Percentiles rank a stretch among this genome's conserved stretches.
phyloP scores from a whole-genome alignment of 2,888 invertebrate genomes.

The Monochamus alternatus region DNA sequence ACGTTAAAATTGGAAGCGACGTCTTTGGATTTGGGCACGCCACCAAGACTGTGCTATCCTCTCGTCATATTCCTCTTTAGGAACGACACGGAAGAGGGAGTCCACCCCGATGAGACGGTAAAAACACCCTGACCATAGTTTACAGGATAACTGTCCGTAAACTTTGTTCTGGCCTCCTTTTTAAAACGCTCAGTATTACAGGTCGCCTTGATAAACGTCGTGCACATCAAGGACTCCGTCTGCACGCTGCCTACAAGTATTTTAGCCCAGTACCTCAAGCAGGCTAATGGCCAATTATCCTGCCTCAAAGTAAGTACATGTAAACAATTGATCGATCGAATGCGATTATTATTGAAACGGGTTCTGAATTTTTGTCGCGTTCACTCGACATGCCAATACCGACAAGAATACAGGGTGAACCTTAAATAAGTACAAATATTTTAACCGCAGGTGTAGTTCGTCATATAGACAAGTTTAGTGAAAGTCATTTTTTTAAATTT shows the following conservation, averaged over 20 bases:
- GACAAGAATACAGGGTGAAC: no score
- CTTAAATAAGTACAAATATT: no score
- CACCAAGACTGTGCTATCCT: slow-evolving; percentile 84
- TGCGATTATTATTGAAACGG: no score
- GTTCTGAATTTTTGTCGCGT: no score
- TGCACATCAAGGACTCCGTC: slow-evolving; percentile 87
- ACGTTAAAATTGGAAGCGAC: slow-evolving; percentile 77
- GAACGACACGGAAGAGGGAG: slow-evolving; percentile 74
- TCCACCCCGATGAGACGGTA: slow-evolving; percentile 86
- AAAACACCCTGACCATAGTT: slow-evolving; percentile 53
- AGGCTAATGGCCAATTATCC: slow-evolving; percentile 86
- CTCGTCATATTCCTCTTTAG: slow-evolving; percentile 83
- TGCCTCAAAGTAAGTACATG: slow-evolving; percentile 81
- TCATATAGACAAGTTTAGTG: no score
- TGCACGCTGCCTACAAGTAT: slow-evolving; percentile 87
- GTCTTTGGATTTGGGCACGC: slow-evolving; percentile 80
- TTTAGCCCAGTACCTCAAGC: slow-evolving; percentile 89
- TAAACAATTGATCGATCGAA: no score
- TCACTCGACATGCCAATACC: no score
- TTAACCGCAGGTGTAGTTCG: no score
- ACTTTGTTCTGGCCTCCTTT: background rate
- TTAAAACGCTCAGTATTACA: slow-evolving; percentile 66
- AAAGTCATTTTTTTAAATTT: no score
- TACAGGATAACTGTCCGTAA: no score
- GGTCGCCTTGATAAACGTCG: slow-evolving; percentile 87